Evolutionary conservation across 2,888 invertebrate genomes (phyloP).

Genomic region (Xanthia icteritia): DNA sequence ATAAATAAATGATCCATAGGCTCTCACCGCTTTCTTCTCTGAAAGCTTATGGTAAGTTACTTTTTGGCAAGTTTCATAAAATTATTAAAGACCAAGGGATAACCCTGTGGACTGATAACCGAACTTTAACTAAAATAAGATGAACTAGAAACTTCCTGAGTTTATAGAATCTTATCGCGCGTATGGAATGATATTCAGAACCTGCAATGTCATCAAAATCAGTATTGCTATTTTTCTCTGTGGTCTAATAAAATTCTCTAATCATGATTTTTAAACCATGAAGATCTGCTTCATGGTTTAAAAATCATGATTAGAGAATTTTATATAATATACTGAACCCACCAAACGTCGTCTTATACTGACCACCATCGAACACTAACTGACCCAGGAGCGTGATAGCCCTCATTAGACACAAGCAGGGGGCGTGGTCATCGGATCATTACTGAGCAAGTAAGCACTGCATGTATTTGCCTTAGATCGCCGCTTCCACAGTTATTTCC

Average conservation of each 20-base stretch:
- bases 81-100: not conserved
- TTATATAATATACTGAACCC: slow-evolving; percentile 17
- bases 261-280: not conserved
- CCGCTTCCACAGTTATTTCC: slow-evolving; percentile 27
- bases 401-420: slow-evolving; percentile 14
- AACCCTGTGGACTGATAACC: too few species aligned
- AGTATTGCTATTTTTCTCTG: not conserved
- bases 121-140: not conserved
- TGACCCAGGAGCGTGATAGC: not conserved
- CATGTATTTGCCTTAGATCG: slow-evolving; percentile 32
- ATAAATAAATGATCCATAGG: too few species aligned
- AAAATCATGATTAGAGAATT: too few species aligned
- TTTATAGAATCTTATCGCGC: not conserved
- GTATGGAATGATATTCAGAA: not conserved
- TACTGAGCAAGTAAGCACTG: slow-evolving; percentile 20
- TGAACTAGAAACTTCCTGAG: not conserved
- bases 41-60: not conserved
- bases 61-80: not conserved
- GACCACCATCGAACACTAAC: not conserved
- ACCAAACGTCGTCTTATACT: not conserved
- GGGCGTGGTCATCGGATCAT: slow-evolving; percentile 26
- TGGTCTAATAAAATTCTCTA: not conserved
- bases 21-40: not conserved
- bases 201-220: not conserved
- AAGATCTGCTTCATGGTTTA: too few species aligned